These are phyloP conservation scores for Episyrphus balteatus DNA, from an alignment of 1,140 invertebrate genomes.

Conservation along the genomic window DNA sequence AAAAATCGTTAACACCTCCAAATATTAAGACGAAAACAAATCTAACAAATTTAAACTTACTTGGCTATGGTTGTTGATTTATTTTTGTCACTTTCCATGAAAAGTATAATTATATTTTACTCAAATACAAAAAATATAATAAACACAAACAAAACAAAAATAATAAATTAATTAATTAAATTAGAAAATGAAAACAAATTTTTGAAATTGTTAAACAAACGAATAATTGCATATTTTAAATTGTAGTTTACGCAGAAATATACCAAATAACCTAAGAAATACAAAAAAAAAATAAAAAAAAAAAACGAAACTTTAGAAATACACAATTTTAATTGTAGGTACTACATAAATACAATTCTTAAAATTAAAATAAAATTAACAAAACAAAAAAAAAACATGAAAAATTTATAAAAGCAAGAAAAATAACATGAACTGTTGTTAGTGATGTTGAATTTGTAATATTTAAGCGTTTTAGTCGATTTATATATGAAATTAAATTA, in stretches of 20 bases:
- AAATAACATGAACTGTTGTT: neutral
- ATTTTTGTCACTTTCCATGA: no score
- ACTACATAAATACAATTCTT: neutral
- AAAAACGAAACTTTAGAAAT: neutral
- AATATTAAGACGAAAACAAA: no score
- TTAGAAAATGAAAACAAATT: no score
- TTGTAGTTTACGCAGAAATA: neutral
- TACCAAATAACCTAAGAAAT: neutral
- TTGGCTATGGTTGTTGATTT: no score
- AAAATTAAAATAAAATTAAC: neutral
- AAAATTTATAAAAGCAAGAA: neutral
- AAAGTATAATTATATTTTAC: no score
- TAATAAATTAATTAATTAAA: no score
- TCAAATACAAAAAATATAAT: no score
- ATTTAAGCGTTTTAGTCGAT: constrained; percentile 1
- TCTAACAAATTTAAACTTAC: no score
- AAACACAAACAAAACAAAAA: no score
- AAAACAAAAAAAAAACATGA: neutral
- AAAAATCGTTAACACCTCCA: no score
- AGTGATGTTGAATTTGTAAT: constrained; percentile 1
- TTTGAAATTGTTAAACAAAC: no score
- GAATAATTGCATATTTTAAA: no score
- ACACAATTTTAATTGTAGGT: neutral
- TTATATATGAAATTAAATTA: neutral
- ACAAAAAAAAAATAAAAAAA: neutral